phyloP scores from a whole-genome alignment of 2,888 invertebrate species.

The Autographa gamma region DNA sequence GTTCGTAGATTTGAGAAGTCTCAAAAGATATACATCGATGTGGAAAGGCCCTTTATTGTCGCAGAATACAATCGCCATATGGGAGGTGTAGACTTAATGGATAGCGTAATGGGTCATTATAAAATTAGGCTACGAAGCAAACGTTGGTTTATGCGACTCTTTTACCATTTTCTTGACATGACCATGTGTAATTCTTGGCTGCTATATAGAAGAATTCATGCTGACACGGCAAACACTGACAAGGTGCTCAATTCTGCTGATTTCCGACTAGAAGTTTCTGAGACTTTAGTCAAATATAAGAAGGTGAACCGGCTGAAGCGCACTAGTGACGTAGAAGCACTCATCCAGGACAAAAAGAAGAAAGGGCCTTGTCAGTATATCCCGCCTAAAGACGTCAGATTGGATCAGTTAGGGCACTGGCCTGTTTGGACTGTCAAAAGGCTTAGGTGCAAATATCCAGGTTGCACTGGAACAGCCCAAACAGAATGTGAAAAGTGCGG shows the following conservation, averaged over 20 bases:
- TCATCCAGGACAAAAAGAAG: slow-evolving; percentile 22
- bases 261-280: slow-evolving; percentile 19
- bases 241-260: slow-evolving; percentile 13
- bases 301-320: slow-evolving; percentile 15
- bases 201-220: slow-evolving; percentile 14
- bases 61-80: slow-evolving; percentile 14
- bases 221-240: not conserved
- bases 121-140: slow-evolving; percentile 19
- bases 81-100: slow-evolving; percentile 12
- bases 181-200: slow-evolving; percentile 18
- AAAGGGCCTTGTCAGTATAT: slow-evolving; percentile 22
- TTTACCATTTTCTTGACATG: slow-evolving; percentile 28
- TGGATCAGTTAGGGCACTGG: slow-evolving; percentile 49
- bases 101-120: slow-evolving; percentile 21
- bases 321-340: slow-evolving; percentile 14
- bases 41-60: slow-evolving; percentile 15
- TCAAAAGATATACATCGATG: slow-evolving; percentile 14
- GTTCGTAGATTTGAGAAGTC: slow-evolving; percentile 21
- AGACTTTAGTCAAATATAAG: slow-evolving; percentile 18
- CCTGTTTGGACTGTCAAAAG: slow-evolving; percentile 45
- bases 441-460: slow-evolving; percentile 48
- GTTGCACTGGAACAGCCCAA: slow-evolving; percentile 42
- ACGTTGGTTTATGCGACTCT: slow-evolving; percentile 18
- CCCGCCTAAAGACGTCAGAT: slow-evolving; percentile 47
- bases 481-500: slow-evolving; percentile 45